A percentile compares a stretch with the other conserved stretches of the same genome.
Evolutionary conservation across 2,113 vertebrate genomes (phyloP).

Genomic region (Noturus placidus): DNA sequence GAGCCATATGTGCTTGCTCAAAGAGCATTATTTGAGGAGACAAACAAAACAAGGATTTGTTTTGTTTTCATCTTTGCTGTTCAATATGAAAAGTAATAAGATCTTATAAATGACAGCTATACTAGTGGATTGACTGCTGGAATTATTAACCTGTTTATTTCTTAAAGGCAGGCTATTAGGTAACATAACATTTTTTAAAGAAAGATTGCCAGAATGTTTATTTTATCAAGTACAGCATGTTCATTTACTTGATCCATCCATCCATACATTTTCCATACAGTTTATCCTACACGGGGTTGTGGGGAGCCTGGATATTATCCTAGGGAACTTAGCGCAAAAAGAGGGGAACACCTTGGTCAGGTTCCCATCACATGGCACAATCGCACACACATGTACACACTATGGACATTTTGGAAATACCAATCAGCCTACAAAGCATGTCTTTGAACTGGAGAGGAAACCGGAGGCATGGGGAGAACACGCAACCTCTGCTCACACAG

Average conservation of each 20-base stretch:
- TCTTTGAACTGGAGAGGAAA: no score
- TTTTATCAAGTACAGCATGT: neutral
- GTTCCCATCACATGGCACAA: no score
- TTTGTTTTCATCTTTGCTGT: neutral
- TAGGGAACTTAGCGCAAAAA: no score
- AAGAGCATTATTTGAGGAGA: neutral
- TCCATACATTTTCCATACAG: no score
- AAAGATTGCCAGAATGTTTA: neutral
- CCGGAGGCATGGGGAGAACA: no score
- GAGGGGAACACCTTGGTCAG: no score
- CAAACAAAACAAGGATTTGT: slow-evolving; percentile 2
- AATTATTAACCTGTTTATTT: neutral
- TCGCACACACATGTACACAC: no score
- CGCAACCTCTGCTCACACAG: no score
- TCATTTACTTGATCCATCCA: neutral
- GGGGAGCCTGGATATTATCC: no score
- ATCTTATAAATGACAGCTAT: neutral
- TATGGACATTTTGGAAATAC: no score
- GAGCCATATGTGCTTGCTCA: neutral
- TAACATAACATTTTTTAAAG: neutral
- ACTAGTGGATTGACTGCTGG: neutral
- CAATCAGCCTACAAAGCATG: no score
- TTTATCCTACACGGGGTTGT: no score
- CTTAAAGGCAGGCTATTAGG: neutral
- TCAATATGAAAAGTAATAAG: neutral